Base-by-base conservation (phyloP, 2,113 vertebrate species). In the Thymallus thymallus region DNA sequence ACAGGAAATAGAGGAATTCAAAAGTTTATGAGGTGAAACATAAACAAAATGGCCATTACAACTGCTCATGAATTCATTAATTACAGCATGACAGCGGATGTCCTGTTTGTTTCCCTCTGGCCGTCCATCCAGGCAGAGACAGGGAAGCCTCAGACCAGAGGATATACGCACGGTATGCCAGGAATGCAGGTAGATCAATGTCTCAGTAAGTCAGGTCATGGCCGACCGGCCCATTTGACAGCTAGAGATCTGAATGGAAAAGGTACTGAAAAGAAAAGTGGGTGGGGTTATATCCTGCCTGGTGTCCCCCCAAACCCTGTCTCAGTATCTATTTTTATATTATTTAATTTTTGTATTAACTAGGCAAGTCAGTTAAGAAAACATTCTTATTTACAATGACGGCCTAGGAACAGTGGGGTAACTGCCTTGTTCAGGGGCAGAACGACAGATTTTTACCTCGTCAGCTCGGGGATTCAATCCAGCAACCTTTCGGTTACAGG, bases 181-280 rank as follows among this genome's bases (percentile, higher is more conserved):
- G 82, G 88, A 91, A 91, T 92, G 85, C 81, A 90, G 88, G 86
- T 87, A 86, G 71, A 76, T 79, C 75, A 89, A 86, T 73, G 78
- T 76, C 84, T 85, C 80, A 83, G 55, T 88, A 82, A 87, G 70
- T 87, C 88, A 85, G 55, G 76, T 55, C 1, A 41, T 29, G 58
- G 58, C 32, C 66, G 35, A 73, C 41, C 73, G 20, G 71, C 72
- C 64, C 76, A 71, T 78, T 75, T 86, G 82, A 86, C 82, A 71
- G 76, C 83, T 51, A 51, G 13, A 51, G 76, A 69, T 81, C 75
- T 20, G 48, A 51, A 51, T 16, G 48, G 13, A 41, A 41, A 41
- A 41, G 35, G 35, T 10, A 41, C 7, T 41, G 35, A 41, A 10
- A 0, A 9, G 35, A 10, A 41, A 41, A 41, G 35, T 41, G 35